These are phyloP conservation scores for Vulpes ferrilata DNA, from an alignment of 2,113 vertebrate species.

Conservation along the genomic window DNA sequence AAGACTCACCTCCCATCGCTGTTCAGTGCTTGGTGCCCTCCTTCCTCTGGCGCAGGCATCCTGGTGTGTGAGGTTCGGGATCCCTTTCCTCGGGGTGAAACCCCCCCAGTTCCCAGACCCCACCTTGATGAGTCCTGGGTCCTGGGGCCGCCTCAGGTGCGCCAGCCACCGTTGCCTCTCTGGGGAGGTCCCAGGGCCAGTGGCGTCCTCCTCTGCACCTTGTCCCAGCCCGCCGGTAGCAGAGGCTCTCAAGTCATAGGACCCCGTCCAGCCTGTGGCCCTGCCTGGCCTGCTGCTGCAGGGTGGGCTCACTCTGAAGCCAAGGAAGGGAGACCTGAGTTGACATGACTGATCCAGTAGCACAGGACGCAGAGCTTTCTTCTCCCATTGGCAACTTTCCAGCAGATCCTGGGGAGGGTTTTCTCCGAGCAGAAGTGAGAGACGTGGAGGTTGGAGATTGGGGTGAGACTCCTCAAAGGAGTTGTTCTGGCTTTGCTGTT, in stretches of 20 bases:
- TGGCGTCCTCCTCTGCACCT: neutral
- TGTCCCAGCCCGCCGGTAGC: neutral
- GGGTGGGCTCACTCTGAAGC: neutral
- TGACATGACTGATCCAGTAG: too few species aligned
- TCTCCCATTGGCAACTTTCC: neutral
- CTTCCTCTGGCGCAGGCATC: neutral
- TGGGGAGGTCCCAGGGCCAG: neutral
- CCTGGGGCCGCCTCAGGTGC: neutral
- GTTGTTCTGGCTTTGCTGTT: neutral
- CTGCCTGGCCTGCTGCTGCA: neutral
- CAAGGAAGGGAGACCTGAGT: neutral
- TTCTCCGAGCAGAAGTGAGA: constrained; percentile 29
- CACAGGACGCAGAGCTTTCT: neutral
- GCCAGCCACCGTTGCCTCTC: neutral
- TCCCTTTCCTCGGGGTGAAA: neutral
- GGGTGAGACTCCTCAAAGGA: neutral
- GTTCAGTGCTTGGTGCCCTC: neutral
- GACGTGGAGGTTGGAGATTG: neutral
- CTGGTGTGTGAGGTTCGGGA: neutral
- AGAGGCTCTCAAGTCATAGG: neutral
- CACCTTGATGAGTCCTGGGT: neutral
- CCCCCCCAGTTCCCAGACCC: neutral
- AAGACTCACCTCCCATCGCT: too few species aligned
- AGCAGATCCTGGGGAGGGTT: neutral
- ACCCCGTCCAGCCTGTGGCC: neutral